Base-by-base conservation (phyloP, 2,888 invertebrate species). In the Orthonychiurus folsomi region DNA sequence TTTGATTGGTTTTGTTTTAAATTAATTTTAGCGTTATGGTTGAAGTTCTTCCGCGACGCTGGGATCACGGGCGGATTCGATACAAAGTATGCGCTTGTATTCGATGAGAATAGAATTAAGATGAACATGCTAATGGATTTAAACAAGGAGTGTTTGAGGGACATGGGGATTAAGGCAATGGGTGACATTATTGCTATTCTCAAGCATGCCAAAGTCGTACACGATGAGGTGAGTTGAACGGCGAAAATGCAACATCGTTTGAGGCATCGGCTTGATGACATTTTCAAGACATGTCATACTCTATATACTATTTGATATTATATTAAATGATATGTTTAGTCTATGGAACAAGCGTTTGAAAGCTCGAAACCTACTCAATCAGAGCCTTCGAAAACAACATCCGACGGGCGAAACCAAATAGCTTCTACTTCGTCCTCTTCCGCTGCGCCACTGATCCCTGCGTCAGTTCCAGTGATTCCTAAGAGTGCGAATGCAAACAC, bases 71-170 rank as follows among this genome's bases (percentile, higher is more conserved):
- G 85, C 0, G 85, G 86, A 56, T 86, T 86, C 58, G 85, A 88
- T 0, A 88, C 88, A 0, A 86, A 86, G 63, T 92, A 93, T 77
- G 91, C 93, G 0, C 83, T 90, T 24, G 86, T 87, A 5, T 93
- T 93, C 76, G 85, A 86, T 0, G 89, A 91, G 75, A 89, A 93
- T 77, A 82, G 93, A 27, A 93, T 93, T 65, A 86, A 87, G 75
- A 84, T 84, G 69, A 87, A 89, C 72, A 93, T 93, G 93, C 76
- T 93, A 60, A 79, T 86, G 67, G 93, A 93, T 72, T 79, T 93
- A 18, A 90, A 86, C 71, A 91, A 91, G 74, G 91, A 93, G 71
- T 89, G 90, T 75, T 78, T 93, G 1, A 83, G 85, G 61, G 92
- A 92, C 71, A 92, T 93, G 91, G 91, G 90, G 0, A 89, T 93